Base-by-base conservation (phyloP, 2,888 invertebrate species). In the Chrysina gloriosa region DNA sequence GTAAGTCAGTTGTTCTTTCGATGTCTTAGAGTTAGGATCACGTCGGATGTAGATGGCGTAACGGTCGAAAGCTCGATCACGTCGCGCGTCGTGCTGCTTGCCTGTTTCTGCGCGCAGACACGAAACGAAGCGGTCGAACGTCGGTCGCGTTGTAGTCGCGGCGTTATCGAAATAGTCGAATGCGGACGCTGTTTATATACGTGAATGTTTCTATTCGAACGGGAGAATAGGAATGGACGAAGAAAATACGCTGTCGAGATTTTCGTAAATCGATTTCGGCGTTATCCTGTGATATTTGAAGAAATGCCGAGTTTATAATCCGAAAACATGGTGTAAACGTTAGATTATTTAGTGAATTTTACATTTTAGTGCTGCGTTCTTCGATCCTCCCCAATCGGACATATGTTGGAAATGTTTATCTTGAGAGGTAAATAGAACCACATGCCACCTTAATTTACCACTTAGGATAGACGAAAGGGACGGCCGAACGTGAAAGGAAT, bases 1-100 rank as follows among this genome's bases (percentile, higher is more conserved):
- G 87, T 87, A 82, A 86, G 86, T 68, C 86, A 66, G 63, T 71
- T 65, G 61, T 56, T 56, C 65, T 65, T 65, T 56, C 23, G 36
- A 65, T 65, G 65, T 56, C 65, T 65, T 65, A 65, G 56, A 31
- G 31, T 54, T 56, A 65, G 34, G 29, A 29, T 48, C 21, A 29
- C 21, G 19, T 14, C 4, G 21, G 21, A n/a, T n/a, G n/a, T 14
- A 11, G 36, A 36, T 36, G 36, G 36, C 14, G 36, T 14, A 5
- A 14, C 7, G 36, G 4, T 36, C n/a, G 36, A n/a, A n/a, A n/a
- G n/a, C n/a, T n/a, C 36, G 36, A 11, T 36, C 14, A 7, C 19
- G 21, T 45, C 19, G 45, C 21, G 45, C n/a, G 45, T 45, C 19
- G 45, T 7, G 21, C 9, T 21, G 21, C 9, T 31, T 31, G 9